Evolutionary conservation across 2,888 invertebrate genomes (phyloP), one percentile per base, ranked within the genome.

Genomic region (Drosophila flavopinicola): DNA sequence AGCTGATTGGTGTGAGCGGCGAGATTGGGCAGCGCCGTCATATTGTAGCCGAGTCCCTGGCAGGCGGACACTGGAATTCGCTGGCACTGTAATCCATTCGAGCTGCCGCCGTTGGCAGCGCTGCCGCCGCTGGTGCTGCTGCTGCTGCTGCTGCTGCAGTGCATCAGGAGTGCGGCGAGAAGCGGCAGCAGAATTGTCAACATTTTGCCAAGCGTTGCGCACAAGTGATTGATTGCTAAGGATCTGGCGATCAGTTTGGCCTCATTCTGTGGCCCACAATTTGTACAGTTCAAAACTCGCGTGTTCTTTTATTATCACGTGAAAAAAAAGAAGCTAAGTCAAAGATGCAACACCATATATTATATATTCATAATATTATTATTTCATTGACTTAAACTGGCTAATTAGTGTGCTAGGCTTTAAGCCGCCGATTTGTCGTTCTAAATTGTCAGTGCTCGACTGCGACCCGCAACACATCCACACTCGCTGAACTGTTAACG

Each of bases 11-110:
- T 93, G 90, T 97, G 96, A 1, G 95, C 96, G 91, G 96, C 94
- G 66, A 96, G 93, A 92, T 97, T 97, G 47, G 97, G 97, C 95
- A 97, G 95, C 24, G 91, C 93, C 23, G 97, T 97, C 92, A 95
- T 94, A 92, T 97, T 97, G 92, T 97, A 97, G 77, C 95, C 94
- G 89, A 97, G 92, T 84, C 95, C 95, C 90, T 94, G 94, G 90
- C 97, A 97, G 91, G 95, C 93, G 38, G 95, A 94, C 60, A 96
- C 94, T 53, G 93, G 93, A 88, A 97, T 96, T 86, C 94, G 93
- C 91, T 97, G 95, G 91, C 97, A 97, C 89, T 94, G 94, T 90
- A 91, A 90, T 90, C 91, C 91, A 71, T 87, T 89, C 20, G 75
- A 15, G 58, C 33, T 61, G 58, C 66, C 65, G n/a, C 65, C 79